Evolutionary conservation across 2,797 vertebrate species (phyloP), one percentile per base, ranked within the genome.

Genomic region (Trachops cirrhosus): DNA sequence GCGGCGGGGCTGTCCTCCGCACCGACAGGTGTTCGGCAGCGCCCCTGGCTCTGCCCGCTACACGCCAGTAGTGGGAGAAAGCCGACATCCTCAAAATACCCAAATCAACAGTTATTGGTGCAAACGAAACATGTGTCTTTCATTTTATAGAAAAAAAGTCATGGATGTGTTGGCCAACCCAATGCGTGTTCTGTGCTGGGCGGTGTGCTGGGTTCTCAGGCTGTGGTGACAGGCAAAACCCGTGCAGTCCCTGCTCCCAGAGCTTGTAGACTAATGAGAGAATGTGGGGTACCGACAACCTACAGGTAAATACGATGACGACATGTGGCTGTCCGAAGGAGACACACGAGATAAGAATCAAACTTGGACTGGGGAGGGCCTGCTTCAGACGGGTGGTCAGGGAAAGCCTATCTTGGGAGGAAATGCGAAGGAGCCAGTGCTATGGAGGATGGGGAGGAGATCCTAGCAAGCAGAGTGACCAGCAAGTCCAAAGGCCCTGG

Each of bases 1-100:
- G 62, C 14, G 3, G 62, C 3, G 62, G 62, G 14, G 62, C 32
- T n/a, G 29, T n/a, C 59, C 32, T 32, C 29, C 16, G 59, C 62
- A n/a, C 3, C 1, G 14, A 32, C 29, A 62, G 59, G 7, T 15
- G 32, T 64, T n/a, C 14, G 18, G 62, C 32, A 64, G 29, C 29
- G 3, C 32, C 59, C 62, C 32, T n/a, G 62, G 32, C 62, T 64
- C 62, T 8, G 32, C 62, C 29, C 32, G 8, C 62, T 62, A 64
- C 5, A 8, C n/a, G 14, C 32, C 62, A 64, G 15, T n/a, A n/a
- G 32, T 1, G 15, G 62, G 62, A n/a, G 29, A 0, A 0, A 18
- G 62, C 62, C 6, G 6, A 64, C 62, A 64, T 16, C 16, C 32
- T 64, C 62, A 32, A 5, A n/a, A 64, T 18, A 64, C 8, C 62